phyloP scores from a whole-genome alignment of 1,140 invertebrate genomes.

The Apis cerana region DNA sequence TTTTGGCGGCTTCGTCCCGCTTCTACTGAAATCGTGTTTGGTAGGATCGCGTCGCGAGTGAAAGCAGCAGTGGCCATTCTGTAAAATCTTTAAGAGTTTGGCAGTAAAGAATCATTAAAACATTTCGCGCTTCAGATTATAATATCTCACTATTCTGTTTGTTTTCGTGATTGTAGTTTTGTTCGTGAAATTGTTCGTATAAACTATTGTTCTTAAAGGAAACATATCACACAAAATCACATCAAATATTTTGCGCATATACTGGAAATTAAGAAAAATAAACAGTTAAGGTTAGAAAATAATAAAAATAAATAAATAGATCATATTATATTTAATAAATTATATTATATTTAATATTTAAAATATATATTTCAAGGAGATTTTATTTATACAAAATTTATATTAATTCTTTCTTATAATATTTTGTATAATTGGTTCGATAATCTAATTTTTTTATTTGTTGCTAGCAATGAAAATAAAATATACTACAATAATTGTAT shows the following conservation, averaged over 20 bases:
- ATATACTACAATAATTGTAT: conserved; percentile 15
- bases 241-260: conserved; percentile 5
- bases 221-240: not conserved
- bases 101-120: not conserved
- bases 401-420: not conserved
- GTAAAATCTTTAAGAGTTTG: conserved; percentile 4
- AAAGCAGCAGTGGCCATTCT: conserved; percentile 47
- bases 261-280: not conserved
- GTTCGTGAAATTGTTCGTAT: not conserved
- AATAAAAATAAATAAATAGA: not conserved
- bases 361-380: not conserved
- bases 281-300: conserved; percentile 7
- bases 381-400: not conserved
- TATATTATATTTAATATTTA: not conserved
- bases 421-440: conserved; percentile 16
- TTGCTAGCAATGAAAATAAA: conserved; percentile 21
- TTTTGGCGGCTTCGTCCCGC: conserved; percentile 66
- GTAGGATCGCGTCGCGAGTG: conserved; percentile 54
- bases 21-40: conserved; percentile 42
- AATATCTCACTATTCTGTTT: not conserved
- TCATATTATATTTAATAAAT: not conserved
- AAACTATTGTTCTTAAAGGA: not conserved
- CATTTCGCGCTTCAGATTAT: not conserved
- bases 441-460: conserved; percentile 50
- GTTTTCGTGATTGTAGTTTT: not conserved